A percentile compares a stretch with the other conserved stretches of the same genome.
phyloP scores from a whole-genome alignment of 2,113 vertebrate species.

The Bambusicola thoracicus region DNA sequence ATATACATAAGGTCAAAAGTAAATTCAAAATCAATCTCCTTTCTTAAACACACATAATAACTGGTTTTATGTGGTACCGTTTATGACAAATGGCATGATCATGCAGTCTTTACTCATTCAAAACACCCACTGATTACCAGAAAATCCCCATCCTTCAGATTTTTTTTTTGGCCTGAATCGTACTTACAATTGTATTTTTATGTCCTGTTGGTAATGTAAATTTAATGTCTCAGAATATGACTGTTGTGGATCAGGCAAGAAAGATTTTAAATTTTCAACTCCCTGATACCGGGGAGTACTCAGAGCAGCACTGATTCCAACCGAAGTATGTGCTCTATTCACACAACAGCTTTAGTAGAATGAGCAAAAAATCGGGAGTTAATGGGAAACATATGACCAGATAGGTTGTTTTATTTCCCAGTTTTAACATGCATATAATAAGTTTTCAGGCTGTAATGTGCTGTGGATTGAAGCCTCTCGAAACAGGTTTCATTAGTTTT shows the following conservation, averaged over 20 bases:
- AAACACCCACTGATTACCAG: slow-evolving; percentile 70
- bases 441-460: slow-evolving; percentile 68
- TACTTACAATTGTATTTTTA: slow-evolving; percentile 65
- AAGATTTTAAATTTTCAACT: neutral
- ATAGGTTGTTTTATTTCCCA: slow-evolving; percentile 75
- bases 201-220: slow-evolving; percentile 21
- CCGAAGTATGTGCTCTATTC: slow-evolving; percentile 20
- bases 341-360: slow-evolving; percentile 72
- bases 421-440: slow-evolving; percentile 77
- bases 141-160: slow-evolving; percentile 67
- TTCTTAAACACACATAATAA: slow-evolving; percentile 48
- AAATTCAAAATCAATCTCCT: slow-evolving; percentile 25
- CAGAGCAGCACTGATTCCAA: neutral
- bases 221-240: slow-evolving; percentile 26
- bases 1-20: slow-evolving; percentile 21
- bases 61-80: slow-evolving; percentile 54
- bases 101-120: slow-evolving; percentile 73
- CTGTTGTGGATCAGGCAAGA: neutral
- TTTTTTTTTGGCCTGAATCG: slow-evolving; percentile 51
- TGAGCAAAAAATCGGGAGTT: slow-evolving; percentile 75
- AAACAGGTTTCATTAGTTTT: slow-evolving; percentile 56
- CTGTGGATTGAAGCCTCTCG: slow-evolving; percentile 50
- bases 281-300: neutral
- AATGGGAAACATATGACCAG: slow-evolving; percentile 80
- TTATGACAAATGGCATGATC: slow-evolving; percentile 70